Conservation (phyloP, 2,113 vertebrate genomes). For the Upupa epops region DNA sequence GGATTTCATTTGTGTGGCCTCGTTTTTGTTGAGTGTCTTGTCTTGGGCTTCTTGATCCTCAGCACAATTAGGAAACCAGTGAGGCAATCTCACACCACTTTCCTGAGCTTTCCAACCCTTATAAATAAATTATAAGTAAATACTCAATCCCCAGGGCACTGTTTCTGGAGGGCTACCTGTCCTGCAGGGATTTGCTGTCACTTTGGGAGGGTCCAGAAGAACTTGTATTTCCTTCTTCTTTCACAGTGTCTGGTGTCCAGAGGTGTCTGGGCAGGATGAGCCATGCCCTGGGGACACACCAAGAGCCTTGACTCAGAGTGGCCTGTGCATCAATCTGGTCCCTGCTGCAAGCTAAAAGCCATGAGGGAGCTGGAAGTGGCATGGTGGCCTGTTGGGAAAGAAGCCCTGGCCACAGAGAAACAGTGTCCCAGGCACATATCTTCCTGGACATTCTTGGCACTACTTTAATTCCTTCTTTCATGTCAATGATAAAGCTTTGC, state of each 20-base stretch:
- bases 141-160: accelerated
- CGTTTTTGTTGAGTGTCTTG: not conserved
- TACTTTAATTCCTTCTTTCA: not conserved
- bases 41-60: not conserved
- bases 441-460: not conserved
- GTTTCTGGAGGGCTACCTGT: not conserved
- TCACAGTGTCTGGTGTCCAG: not conserved
- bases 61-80: not conserved
- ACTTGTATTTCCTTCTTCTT: not conserved
- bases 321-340: not conserved
- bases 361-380: not conserved
- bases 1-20: not conserved
- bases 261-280: not conserved
- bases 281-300: not conserved
- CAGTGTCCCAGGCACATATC: not conserved
- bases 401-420: not conserved
- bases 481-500: not conserved
- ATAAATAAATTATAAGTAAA: not conserved
- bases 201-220: not conserved
- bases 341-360: not conserved
- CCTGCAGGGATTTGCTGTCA: not conserved
- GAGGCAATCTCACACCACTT: not conserved
- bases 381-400: not conserved
- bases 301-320: not conserved
- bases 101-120: not conserved